Evolutionary conservation across 1,140 invertebrate genomes (phyloP).

Genomic region (Drosophila santomea): DNA sequence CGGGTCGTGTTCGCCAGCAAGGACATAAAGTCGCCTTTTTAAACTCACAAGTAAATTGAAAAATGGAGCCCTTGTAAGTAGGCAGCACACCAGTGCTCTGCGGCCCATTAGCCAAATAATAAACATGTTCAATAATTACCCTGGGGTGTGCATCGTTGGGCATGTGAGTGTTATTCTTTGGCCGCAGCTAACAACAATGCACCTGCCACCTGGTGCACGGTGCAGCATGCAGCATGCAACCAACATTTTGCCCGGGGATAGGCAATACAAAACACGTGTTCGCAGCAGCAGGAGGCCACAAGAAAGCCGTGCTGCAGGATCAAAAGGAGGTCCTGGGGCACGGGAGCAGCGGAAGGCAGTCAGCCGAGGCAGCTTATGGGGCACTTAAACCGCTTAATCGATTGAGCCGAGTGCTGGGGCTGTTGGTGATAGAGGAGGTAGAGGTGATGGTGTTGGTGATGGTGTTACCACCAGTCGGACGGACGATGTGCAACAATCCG

Average conservation of each 20-base stretch:
- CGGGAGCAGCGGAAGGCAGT: conserved; percentile 15
- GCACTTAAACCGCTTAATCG: conserved; percentile 76
- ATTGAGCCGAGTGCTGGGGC: conserved; percentile 26
- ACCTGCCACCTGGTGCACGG: conserved; percentile 28
- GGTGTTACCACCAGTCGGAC: neutral
- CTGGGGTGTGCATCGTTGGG: conserved; percentile 7
- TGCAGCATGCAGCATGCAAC: conserved; percentile 14
- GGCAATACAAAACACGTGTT: conserved; percentile 57
- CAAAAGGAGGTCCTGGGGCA: neutral
- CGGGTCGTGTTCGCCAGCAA: neutral
- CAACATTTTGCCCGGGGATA: conserved; percentile 27
- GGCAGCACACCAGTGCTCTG: conserved; percentile 29
- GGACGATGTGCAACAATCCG: conserved; percentile 42
- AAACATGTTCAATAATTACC: conserved; percentile 63
- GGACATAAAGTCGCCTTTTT: conserved; percentile 24
- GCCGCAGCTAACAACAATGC: conserved; percentile 46
- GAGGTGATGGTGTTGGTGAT: too few species aligned
- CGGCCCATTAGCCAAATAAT: conserved; percentile 61
- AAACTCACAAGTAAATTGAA: conserved; percentile 43
- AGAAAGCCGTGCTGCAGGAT: conserved; percentile 5
- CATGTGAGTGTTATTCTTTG: conserved; percentile 19
- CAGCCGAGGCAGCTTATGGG: conserved; percentile 46
- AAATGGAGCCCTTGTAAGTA: conserved; percentile 32
- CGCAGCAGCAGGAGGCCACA: conserved; percentile 33
- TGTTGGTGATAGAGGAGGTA: too few species aligned